Base-by-base conservation (phyloP, 2,888 invertebrate genomes). In the Dolichopus griseipennis region DNA sequence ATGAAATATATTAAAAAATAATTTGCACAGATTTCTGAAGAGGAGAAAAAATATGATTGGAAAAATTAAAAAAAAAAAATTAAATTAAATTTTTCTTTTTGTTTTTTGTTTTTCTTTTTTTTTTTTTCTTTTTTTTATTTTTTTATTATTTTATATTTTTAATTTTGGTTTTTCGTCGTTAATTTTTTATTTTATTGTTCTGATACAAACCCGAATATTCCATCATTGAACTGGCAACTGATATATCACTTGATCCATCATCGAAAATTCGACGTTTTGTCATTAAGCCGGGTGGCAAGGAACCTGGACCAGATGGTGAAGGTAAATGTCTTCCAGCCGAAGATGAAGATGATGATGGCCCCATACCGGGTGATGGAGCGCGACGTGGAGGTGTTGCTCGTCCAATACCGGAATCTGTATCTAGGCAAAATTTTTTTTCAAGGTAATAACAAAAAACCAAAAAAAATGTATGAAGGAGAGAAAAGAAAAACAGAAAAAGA, bases 311-410 rank as follows among this genome's bases (percentile, higher is more conserved):
- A 75, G 92, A 92, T 74, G 92, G 92, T 71, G 92, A 91, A 75
- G 89, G 89, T 76, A 92, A 86, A 82, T 91, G 88, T 78, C 92
- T 87, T 77, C 78, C 77, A 75, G 72, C 69, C 27, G 65, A 18
- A n/a, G 61, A 27, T 61, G 61, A 27, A 9, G 66, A 64, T 78
- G 85, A 83, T 78, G 87, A 84, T 74, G 86, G 85, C 72, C 85
- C 84, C 86, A 91, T 87, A 68, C 91, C 92, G 33, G 93, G 93
- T 72, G 93, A 93, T 67, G 93, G 91, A 64, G 92, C 92, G 77
- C 93, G 87, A 72, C 93, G 85, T 66, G 93, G 93, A 68, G 93
- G 93, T 68, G 94, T 93, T 66, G 92, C 91, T 76, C 92, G 86
- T 65, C 93, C 93, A 82, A 93, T 84, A 72, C 93, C 93, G 74